phyloP scores from a whole-genome alignment of 1,140 invertebrate genomes.

The Drosophila albomicans region DNA sequence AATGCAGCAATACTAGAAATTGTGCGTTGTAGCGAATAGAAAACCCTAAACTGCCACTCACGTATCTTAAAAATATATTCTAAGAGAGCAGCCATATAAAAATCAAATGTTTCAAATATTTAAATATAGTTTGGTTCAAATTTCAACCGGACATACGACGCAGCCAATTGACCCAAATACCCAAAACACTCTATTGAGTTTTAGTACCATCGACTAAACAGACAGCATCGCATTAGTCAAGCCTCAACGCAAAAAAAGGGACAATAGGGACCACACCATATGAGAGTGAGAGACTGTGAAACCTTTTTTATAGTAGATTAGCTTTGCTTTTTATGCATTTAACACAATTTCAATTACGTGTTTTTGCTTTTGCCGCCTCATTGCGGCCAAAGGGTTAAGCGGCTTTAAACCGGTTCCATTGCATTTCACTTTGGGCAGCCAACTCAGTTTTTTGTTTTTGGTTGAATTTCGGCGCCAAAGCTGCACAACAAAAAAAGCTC shows the following conservation, averaged over 20 bases:
- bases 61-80: neutral
- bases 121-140: slow-evolving; percentile 4
- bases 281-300: neutral
- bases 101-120: neutral
- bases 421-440: slow-evolving; percentile 65
- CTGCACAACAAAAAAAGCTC: slow-evolving; percentile 58
- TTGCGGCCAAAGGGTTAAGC: slow-evolving; percentile 64
- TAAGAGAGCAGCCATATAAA: neutral
- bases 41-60: neutral
- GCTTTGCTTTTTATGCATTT: slow-evolving; percentile 48
- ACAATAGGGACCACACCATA: neutral
- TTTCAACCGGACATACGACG: neutral
- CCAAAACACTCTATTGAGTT: slow-evolving; percentile 12
- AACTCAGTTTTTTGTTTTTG: slow-evolving; percentile 47
- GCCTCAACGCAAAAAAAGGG: neutral
- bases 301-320: slow-evolving; percentile 53
- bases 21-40: neutral
- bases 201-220: neutral
- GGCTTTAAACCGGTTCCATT: slow-evolving; percentile 52
- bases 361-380: slow-evolving; percentile 54
- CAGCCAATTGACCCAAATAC: neutral
- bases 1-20: neutral
- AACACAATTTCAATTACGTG: slow-evolving; percentile 64
- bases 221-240: slow-evolving; percentile 6
- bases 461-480: slow-evolving; percentile 37